These are phyloP conservation scores for Aulostomus chinensis DNA, from an alignment of 2,797 vertebrate genomes.

Conservation along the genomic window DNA sequence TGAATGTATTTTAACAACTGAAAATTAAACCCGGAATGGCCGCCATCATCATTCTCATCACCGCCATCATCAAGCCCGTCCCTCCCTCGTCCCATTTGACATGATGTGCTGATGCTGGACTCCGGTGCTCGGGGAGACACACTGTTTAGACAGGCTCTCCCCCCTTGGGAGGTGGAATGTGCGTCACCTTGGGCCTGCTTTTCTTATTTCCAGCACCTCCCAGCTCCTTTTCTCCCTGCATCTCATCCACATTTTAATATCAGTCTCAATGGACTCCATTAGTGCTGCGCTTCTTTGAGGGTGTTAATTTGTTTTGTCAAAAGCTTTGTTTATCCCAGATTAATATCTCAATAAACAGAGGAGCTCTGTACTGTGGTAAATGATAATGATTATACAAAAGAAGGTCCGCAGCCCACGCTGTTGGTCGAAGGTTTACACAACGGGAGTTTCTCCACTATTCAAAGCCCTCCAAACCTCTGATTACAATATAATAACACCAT, in stretches of 20 bases:
- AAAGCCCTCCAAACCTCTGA: conserved; percentile 75
- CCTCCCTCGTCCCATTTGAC: conserved; percentile 54
- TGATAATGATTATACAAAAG: conserved; percentile 81
- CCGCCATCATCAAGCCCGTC: conserved; percentile 55
- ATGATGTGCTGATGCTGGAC: conserved; percentile 67
- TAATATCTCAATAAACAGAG: conserved; percentile 82
- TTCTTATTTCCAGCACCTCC: conserved; percentile 36
- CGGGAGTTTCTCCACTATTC: conserved; percentile 66
- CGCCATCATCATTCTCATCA: conserved; percentile 56
- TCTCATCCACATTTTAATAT: conserved; percentile 70
- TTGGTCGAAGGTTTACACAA: conserved; percentile 58
- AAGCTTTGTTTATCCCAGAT: conserved; percentile 82
- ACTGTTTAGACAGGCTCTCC: conserved; percentile 61
- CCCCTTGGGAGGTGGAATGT: conserved; percentile 59
- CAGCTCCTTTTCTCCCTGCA: conserved; percentile 18
- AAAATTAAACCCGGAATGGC: conserved; percentile 52
- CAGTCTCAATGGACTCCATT: conserved; percentile 76
- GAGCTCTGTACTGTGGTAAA: conserved; percentile 70
- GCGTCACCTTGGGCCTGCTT: conserved; percentile 66
- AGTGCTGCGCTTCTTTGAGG: conserved; percentile 63
- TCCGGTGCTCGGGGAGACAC: conserved; percentile 52
- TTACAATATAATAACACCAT: conserved; percentile 79
- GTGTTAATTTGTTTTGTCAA: conserved; percentile 82
- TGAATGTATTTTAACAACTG: conserved; percentile 70
- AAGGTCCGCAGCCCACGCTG: conserved; percentile 59